phyloP scores from a whole-genome alignment of 2,888 invertebrate genomes.

The Glyphotaelius pellucidus region DNA sequence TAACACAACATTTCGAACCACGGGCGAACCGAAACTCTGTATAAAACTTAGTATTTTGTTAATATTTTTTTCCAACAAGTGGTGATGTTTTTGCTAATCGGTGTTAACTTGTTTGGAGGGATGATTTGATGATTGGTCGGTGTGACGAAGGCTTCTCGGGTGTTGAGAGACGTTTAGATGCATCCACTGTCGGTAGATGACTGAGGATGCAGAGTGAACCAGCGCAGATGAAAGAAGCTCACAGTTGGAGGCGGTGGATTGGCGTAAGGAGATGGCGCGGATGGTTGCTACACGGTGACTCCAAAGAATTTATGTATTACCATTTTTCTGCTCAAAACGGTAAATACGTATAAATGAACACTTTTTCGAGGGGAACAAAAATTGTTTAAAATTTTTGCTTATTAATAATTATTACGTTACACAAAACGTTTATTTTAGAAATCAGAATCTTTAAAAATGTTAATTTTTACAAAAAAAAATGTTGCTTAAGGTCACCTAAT shows the following conservation, averaged over 20 bases:
- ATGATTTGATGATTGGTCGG: neutral
- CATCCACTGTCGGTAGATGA: slow-evolving; percentile 54
- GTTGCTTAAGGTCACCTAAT: no score
- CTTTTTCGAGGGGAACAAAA: no score
- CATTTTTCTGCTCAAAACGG: no score
- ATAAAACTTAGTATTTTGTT: neutral
- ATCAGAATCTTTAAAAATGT: no score
- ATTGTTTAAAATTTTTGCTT: no score
- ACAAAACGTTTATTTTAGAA: no score
- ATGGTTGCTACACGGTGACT: slow-evolving; percentile 33
- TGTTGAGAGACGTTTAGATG: slow-evolving; percentile 46
- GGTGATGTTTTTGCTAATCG: neutral
- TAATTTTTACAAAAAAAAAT: no score
- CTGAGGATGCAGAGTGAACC: slow-evolving; percentile 35
- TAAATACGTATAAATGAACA: no score
- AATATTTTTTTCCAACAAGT: neutral
- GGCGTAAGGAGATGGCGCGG: slow-evolving; percentile 31
- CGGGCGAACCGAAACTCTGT: neutral
- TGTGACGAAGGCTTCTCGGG: slow-evolving; percentile 1
- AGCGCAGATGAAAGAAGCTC: slow-evolving; percentile 37
- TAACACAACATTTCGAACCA: slow-evolving; percentile 24
- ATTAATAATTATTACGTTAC: no score
- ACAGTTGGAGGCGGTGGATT: slow-evolving; percentile 19
- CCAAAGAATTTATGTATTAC: neutral
- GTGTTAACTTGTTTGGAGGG: neutral